Evolutionary conservation across 2,888 invertebrate species (phyloP).

Genomic region (Cylindroiulus punctatus): DNA sequence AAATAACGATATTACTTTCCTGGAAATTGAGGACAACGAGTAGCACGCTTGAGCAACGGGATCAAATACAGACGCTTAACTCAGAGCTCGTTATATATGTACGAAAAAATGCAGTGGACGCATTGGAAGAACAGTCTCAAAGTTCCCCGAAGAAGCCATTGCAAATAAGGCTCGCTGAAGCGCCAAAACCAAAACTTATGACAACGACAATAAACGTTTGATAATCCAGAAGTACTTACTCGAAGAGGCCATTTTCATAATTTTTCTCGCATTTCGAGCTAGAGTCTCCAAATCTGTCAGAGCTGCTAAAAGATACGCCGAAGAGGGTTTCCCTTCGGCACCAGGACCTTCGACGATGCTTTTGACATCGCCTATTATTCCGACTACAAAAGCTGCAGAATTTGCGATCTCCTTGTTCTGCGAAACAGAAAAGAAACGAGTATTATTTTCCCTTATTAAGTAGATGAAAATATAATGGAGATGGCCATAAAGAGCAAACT

Average conservation of each 20-base stretch:
- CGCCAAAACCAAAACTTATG: neutral
- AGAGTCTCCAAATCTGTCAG: slow-evolving; percentile 28
- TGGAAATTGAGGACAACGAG: too few species aligned
- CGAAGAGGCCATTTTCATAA: slow-evolving; percentile 10
- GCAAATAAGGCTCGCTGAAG: neutral
- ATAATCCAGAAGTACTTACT: slow-evolving; percentile 25
- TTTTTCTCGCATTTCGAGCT: slow-evolving; percentile 36
- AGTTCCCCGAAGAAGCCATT: too few species aligned
- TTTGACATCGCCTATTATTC: slow-evolving; percentile 50
- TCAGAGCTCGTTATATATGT: too few species aligned
- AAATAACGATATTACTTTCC: too few species aligned
- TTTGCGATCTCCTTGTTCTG: slow-evolving; percentile 37
- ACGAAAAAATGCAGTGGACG: too few species aligned
- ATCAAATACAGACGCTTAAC: too few species aligned
- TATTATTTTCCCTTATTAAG: slow-evolving; percentile 33
- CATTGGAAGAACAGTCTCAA: too few species aligned
- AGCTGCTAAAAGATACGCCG: slow-evolving; percentile 43
- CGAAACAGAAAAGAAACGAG: slow-evolving; percentile 24
- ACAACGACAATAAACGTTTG: neutral
- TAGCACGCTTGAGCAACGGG: too few species aligned
- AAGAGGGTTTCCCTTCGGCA: neutral
- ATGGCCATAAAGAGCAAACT: slow-evolving; percentile 11
- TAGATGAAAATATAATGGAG: slow-evolving; percentile 18
- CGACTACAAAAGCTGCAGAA: neutral
- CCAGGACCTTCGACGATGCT: slow-evolving; percentile 54